Base-by-base conservation (phyloP, 2,113 vertebrate genomes). In the Bungarus multicinctus region DNA sequence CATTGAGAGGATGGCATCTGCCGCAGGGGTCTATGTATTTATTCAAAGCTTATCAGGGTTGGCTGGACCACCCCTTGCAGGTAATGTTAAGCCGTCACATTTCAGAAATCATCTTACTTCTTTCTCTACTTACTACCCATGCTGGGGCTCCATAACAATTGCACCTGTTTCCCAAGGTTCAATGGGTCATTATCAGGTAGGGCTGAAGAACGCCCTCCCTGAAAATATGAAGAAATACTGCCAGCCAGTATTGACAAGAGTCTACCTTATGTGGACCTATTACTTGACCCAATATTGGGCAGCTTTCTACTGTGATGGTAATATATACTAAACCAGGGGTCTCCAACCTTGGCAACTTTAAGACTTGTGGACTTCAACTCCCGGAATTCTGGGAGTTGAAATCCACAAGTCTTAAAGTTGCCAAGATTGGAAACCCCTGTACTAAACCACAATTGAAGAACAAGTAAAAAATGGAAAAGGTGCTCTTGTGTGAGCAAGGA, bases 61-160 rank as follows among this genome's bases (percentile, higher is more conserved):
- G 96, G 99, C 98, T 4, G 99, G 99, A 92, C 99, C 99, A 90
- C 99, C 99, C 87, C 97, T 99, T 7, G 99, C 98, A 98, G 99
- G 99, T 99, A 98, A 95, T 53, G 16, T 30, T 2, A 3, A 85
- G 50, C 10, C 1, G 90, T 50, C 47, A 7, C 25, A 0, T 0
- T 0, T 4, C 14, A 50, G 27, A 50, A 9, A n/a, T 53, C 3
- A 14, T 4, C 2, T 43, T 18, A 74, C 20, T 55, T 52, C 74
- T 92, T 23, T 92, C 47, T 74, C 1, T 47, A 64, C 45, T 50
- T 30, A 16, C 34, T 22, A 43, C 34, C 34, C 74, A 43, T 81
- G 74, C 74, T 43, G 20, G 34, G 74, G 74, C 34, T 81, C 16
- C 6, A 43, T 81, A 81, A 10, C 20, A 43, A 43, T 43, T 43